Evolutionary conservation across 2,797 vertebrate genomes (phyloP), one percentile per base, ranked within the genome.

Genomic region (Cyclopterus lumpus): DNA sequence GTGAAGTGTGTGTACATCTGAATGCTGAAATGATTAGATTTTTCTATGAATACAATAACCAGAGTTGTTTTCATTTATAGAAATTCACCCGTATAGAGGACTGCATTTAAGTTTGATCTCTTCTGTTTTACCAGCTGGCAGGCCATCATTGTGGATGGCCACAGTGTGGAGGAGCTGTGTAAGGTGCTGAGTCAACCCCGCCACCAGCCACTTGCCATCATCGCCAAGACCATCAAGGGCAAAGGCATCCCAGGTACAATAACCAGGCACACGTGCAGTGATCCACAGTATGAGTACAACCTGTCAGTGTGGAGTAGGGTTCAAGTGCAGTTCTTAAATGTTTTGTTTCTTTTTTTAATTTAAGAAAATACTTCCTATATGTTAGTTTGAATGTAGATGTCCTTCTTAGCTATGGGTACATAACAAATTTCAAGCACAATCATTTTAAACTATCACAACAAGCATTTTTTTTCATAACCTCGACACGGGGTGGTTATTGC

Each of bases 131-230:
- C 7, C 87, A 98, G 97, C 67, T 98, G 97, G 97, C 95, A 97
- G 0, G 86, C 96, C 36, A 80, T 97, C 81, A 94, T 97, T 0
- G 96, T 97, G 67, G 97, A 98, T 11, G 97, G 97, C 20, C 97
- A 98, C 94, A 98, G 96, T 1, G 96, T 98, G 89, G 97, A 98
- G 75, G 97, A 98, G 75, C 91, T 98, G 60, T 97, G 97, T 83
- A 97, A 98, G 87, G 97, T 96, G 65, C 95, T 98, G 32, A 94
- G 94, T 83, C 95, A 96, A 87, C 95, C 95, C 44, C 95, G 95
- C 80, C 95, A 97, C 79, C 96, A 97, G 87, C 97, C 97, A 1
- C 96, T 95, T 0, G 96, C 95, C 68, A 93, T 98, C 92, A 96
- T 98, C 14, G 96, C 97, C 80, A 98, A 96, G 92, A 98, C 97